Base-by-base conservation (phyloP, 2,888 invertebrate genomes). In the Heteropelma amictum region DNA sequence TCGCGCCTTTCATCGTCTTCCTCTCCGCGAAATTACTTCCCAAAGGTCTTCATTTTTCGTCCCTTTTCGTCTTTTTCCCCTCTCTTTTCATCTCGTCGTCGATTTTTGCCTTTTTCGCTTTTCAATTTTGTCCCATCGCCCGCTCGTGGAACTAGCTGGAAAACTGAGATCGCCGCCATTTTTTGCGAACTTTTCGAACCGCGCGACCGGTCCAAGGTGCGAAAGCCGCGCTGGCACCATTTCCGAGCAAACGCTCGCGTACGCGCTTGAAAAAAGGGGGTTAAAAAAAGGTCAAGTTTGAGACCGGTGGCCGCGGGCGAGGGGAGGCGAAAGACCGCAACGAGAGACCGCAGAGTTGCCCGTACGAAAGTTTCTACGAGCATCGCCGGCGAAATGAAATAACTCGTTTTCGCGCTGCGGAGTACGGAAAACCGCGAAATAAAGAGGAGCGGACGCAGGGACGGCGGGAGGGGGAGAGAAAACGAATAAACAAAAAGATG, bases 291-390 rank as follows among this genome's bases (percentile, higher is more conserved):
- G 0, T 40, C 40, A 23, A 40, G 38, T 12, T n/a, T n/a, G n/a
- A n/a, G n/a, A n/a, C n/a, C n/a, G n/a, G n/a, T n/a, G n/a, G n/a
- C n/a, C n/a, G n/a, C n/a, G n/a, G n/a, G 61, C 42, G 19, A 42
- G 19, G 33, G 47, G 21, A 28, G 61, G 61, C 47, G 71, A 45
- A 67, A 54, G 70, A 76, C 76, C 77, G 72, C 72, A 64, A 73
- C 54, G 76, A 70, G 79, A 78, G 79, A 79, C 80, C 81, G 77
- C 77, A 77, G 79, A 82, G 77, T 82, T 83, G 80, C 76, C 58
- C 80, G 81, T 82, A 83, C 70, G 78, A n/a, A 74, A 71, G 73
- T 33, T 61, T 54, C 74, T 63, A 68, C 76, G 68, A 77, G 77
- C 80, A 78, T 77, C 74, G 80, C 79, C 76, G 78, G 79, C 78